A percentile compares a stretch with the other conserved stretches of the same genome.
Conservation (phyloP, 2,797 vertebrate genomes). For the Enteromius paludinosus region DNA sequence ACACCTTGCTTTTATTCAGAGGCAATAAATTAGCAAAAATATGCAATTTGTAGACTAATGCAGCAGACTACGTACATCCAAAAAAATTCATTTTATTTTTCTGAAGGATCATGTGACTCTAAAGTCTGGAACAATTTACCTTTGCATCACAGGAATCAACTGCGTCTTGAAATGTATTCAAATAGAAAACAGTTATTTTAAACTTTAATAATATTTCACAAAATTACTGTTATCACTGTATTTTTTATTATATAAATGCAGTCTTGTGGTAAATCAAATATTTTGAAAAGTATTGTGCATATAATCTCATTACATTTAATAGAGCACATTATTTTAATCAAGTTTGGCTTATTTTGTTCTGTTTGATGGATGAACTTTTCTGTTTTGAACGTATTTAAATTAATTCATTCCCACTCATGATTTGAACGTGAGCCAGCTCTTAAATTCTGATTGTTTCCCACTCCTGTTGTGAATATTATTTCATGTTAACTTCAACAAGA, state of each 20-base stretch:
- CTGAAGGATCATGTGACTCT: neutral
- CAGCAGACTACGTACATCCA: neutral
- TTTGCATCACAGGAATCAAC: neutral
- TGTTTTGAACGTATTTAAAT: constrained; percentile 1
- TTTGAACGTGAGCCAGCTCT: constrained; percentile 12
- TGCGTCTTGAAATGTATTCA: neutral
- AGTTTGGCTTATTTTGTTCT: neutral
- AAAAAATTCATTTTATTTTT: neutral
- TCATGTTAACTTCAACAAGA: constrained; percentile 25
- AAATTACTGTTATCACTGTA: neutral
- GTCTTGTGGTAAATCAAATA: neutral
- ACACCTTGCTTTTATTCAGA: neutral
- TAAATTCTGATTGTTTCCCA: constrained; percentile 26
- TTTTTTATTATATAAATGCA: neutral
- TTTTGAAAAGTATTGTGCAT: neutral
- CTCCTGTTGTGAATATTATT: constrained; percentile 7
- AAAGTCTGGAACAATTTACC: neutral
- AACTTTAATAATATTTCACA: neutral
- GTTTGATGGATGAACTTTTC: neutral
- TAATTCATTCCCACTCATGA: neutral
- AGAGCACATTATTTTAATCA: neutral
- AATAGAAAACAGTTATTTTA: neutral
- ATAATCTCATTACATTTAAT: neutral
- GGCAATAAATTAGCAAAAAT: neutral
- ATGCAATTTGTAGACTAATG: neutral